These are phyloP conservation scores for Bradypus variegatus DNA, from an alignment of 2,797 vertebrate species.

Conservation along the genomic window DNA sequence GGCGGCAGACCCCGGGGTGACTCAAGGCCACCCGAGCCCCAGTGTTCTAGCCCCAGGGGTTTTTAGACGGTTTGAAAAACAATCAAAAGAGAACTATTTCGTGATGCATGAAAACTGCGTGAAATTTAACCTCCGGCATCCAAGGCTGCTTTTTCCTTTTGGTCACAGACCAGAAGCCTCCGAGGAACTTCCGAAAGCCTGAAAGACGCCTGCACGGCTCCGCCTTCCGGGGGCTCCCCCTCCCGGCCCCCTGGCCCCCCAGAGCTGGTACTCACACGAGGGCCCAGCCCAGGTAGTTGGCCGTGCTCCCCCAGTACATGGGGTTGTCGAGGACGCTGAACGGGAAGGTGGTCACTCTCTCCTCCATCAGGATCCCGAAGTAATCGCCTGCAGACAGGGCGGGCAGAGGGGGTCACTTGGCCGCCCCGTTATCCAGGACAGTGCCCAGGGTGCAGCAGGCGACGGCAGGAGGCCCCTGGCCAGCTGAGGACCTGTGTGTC, in stretches of 20 bases:
- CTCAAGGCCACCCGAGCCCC: too few relatives aligned
- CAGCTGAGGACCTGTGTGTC: background rate
- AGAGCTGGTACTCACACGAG: constrained; percentile 82
- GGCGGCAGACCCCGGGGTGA: too few relatives aligned
- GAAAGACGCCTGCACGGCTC: background rate
- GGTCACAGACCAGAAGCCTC: background rate
- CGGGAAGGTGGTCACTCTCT: constrained; percentile 88
- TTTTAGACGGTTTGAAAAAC: background rate
- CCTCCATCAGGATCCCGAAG: constrained; percentile 94
- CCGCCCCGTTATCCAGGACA: background rate
- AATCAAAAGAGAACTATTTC: background rate
- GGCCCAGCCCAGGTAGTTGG: constrained; percentile 89
- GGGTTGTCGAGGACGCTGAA: constrained; percentile 90
- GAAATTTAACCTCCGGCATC: background rate
- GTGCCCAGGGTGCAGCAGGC: background rate
- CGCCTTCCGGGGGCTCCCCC: background rate
- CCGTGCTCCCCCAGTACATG: constrained; percentile 97
- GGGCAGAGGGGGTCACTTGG: background rate
- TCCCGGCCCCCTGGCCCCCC: background rate
- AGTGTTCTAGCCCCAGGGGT: background rate
- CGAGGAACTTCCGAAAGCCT: background rate
- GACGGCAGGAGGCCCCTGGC: background rate
- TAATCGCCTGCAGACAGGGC: constrained; percentile 83
- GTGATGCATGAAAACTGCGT: background rate
- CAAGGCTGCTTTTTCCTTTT: background rate